Evolutionary conservation across 2,797 vertebrate genomes (phyloP).

Genomic region (Eleutherodactylus coqui): DNA sequence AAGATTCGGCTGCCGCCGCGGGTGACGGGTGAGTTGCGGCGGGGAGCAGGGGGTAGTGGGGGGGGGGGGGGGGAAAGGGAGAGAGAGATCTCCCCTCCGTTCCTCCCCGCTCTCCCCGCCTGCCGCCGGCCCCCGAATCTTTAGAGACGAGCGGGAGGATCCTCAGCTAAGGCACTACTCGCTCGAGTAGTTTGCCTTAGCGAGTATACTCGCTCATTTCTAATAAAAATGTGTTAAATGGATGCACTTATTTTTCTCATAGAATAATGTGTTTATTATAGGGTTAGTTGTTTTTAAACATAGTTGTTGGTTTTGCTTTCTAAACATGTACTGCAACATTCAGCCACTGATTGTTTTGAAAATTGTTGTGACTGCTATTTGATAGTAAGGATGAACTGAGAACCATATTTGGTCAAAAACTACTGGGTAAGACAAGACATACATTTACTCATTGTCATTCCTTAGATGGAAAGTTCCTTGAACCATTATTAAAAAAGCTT

Average conservation of each 20-base stretch:
- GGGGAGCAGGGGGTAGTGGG: no score
- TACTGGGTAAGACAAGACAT: neutral
- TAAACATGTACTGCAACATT: neutral
- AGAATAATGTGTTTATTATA: neutral
- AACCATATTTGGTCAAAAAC: slow-evolving; percentile 20
- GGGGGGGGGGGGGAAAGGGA: no score
- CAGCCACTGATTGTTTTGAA: neutral
- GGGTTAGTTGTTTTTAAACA: neutral
- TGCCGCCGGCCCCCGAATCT: no score
- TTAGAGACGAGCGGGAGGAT: no score
- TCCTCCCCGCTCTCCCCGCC: no score
- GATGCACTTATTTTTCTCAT: neutral
- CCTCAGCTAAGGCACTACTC: no score
- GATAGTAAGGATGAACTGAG: neutral
- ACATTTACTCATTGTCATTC: neutral
- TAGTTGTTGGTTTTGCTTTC: neutral
- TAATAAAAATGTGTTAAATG: neutral
- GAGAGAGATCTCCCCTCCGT: no score
- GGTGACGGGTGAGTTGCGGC: no score
- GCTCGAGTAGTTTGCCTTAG: no score
- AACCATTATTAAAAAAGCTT: neutral
- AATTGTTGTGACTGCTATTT: neutral
- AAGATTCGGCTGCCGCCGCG: no score
- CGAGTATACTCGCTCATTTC: no score
- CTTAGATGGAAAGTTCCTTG: slow-evolving; percentile 12